A percentile compares a stretch with the other conserved stretches of the same genome.
Evolutionary conservation across 2,113 vertebrate species (phyloP).

Genomic region (cattle (Bos taurus)): DNA sequence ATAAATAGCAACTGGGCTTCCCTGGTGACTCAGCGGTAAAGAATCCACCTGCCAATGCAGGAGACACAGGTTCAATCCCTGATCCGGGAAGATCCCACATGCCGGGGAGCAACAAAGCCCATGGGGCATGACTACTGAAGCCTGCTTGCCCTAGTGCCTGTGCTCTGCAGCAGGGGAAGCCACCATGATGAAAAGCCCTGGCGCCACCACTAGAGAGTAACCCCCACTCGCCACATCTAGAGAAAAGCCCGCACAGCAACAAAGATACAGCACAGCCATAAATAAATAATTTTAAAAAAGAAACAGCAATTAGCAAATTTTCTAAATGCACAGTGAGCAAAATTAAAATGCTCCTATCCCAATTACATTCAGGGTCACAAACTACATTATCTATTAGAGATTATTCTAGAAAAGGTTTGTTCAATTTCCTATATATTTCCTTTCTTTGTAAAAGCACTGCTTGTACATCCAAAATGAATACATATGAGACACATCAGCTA

Average conservation of each 20-base stretch:
- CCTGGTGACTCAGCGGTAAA: background rate
- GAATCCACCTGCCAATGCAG: background rate
- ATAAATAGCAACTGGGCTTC: slow-evolving; percentile 46
- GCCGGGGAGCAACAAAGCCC: background rate
- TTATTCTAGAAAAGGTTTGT: slow-evolving; percentile 71
- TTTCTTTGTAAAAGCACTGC: slow-evolving; percentile 55
- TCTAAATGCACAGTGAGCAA: slow-evolving; percentile 40
- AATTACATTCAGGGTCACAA: slow-evolving; percentile 43
- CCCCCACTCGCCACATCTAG: background rate
- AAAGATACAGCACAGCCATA: background rate
- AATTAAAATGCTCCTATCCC: slow-evolving; percentile 19
- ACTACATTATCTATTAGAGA: slow-evolving; percentile 56
- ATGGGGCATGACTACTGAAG: background rate
- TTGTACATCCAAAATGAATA: background rate
- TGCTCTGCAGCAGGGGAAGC: background rate
- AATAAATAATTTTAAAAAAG: background rate
- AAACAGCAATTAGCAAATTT: slow-evolving; percentile 41
- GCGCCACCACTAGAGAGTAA: background rate
- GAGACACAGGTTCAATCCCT: background rate
- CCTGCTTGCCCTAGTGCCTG: background rate
- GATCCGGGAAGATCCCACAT: background rate
- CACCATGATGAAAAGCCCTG: background rate
- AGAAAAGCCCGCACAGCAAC: background rate
- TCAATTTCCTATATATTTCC: slow-evolving; percentile 72
- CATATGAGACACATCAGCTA: background rate